Conservation (phyloP, 1,140 invertebrate genomes). For the Ylistrum balloti region DNA sequence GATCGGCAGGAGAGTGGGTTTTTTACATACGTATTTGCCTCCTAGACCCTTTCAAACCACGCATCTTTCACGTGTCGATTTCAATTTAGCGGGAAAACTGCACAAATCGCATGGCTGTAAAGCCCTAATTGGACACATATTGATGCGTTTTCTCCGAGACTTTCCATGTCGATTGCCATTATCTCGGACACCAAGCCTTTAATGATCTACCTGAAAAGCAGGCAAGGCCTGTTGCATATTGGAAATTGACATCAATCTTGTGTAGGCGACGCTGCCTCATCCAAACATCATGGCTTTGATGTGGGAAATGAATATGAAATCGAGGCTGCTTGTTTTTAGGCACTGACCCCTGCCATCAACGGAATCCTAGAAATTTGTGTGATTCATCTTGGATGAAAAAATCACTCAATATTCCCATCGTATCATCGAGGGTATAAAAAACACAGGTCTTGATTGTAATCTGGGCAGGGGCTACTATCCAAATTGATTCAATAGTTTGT, state of each 20-base stretch:
- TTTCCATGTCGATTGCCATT: constrained; percentile 33
- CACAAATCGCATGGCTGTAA: constrained; percentile 37
- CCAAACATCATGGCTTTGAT: constrained; percentile 18
- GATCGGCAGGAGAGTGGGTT: constrained; percentile 36
- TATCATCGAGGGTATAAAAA: neutral
- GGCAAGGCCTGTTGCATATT: constrained; percentile 20
- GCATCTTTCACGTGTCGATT: constrained; percentile 37
- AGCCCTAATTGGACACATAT: constrained; percentile 38
- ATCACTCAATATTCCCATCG: neutral
- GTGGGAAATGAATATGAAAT: constrained; percentile 28
- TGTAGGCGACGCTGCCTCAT: constrained; percentile 2
- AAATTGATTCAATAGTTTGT: neutral
- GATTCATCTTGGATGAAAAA: neutral
- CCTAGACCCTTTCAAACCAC: constrained; percentile 31
- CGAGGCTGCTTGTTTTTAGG: constrained; percentile 25
- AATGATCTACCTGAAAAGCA: constrained; percentile 38
- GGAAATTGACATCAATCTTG: constrained; percentile 38
- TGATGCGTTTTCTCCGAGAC: constrained; percentile 37
- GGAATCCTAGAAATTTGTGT: constrained; percentile 34
- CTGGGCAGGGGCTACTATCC: neutral
- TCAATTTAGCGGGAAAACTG: constrained; percentile 38
- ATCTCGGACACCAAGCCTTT: constrained; percentile 24
- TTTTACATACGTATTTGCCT: constrained; percentile 39
- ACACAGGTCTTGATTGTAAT: constrained; percentile 25
- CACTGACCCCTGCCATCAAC: constrained; percentile 22